Conservation (phyloP, 2,888 invertebrate species). For the Ichneumon xanthorius region DNA sequence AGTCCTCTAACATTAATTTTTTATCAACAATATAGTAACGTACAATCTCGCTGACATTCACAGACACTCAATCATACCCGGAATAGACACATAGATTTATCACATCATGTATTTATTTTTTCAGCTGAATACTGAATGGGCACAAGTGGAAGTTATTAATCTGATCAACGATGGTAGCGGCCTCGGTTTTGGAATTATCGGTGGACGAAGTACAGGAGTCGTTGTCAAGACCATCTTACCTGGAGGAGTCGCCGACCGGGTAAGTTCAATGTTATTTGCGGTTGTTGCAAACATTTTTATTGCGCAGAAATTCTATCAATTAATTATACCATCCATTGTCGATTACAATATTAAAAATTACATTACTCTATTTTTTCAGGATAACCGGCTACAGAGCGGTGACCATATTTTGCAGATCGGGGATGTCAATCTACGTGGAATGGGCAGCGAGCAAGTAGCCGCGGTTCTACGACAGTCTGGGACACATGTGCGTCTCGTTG, state of each 20-base stretch:
- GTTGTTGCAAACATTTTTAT: too few species aligned
- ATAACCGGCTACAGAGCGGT: constrained; percentile 97
- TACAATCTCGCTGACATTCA: not conserved
- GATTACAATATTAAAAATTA: not conserved
- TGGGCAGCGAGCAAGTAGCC: constrained; percentile 98
- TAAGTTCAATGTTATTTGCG: constrained; percentile 85
- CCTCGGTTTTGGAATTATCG: constrained; percentile 99
- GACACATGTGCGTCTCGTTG: constrained; percentile 96
- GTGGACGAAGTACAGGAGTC: constrained; percentile 98
- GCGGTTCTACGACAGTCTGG: constrained; percentile 98
- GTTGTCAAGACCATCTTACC: constrained; percentile 99
- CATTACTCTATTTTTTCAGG: constrained; percentile 86
- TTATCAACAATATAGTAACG: not conserved
- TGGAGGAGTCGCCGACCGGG: constrained; percentile 98
- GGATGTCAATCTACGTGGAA: constrained; percentile 97
- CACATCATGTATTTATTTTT: constrained; percentile 78
- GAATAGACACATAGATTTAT: too few species aligned
- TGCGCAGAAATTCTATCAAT: too few species aligned
- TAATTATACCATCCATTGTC: too few species aligned
- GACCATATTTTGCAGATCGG: constrained; percentile 99
- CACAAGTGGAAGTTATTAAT: constrained; percentile 99
- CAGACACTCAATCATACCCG: too few species aligned
- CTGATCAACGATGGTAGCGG: constrained; percentile 99
- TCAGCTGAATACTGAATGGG: constrained; percentile 99
- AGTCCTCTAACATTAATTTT: constrained; percentile 74